Evolutionary conservation across 2,888 invertebrate genomes (phyloP).

Genomic region (Aphrophora alni): DNA sequence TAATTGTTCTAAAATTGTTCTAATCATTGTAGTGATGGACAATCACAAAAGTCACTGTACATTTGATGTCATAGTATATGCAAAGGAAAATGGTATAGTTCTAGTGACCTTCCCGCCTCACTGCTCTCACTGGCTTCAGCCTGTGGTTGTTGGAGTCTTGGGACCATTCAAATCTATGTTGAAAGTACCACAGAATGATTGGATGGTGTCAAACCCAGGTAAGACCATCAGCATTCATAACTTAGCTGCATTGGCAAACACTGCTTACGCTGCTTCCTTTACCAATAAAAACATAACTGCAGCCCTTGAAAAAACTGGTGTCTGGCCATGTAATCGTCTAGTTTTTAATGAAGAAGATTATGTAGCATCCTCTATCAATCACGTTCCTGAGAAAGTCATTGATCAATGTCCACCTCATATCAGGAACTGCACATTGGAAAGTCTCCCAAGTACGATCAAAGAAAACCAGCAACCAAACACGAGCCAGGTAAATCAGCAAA

Average conservation of each 20-base stretch:
- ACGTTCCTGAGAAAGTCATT: background rate
- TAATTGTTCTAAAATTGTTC: background rate
- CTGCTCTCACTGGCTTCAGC: conserved; percentile 6
- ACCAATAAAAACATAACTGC: conserved; percentile 17
- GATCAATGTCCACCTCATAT: background rate
- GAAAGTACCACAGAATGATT: conserved; percentile 17
- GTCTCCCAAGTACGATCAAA: conserved; percentile 23
- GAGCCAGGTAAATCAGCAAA: too few species aligned
- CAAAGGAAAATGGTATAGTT: background rate
- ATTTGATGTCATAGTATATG: background rate
- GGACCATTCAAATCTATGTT: conserved; percentile 19
- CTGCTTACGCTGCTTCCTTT: conserved; percentile 15
- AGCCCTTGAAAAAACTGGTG: conserved; percentile 9
- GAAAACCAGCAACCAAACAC: background rate
- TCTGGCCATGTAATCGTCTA: background rate
- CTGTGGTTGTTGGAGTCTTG: background rate
- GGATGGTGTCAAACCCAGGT: conserved; percentile 12
- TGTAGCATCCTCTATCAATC: conserved; percentile 4
- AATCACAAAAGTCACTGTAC: conserved; percentile 16
- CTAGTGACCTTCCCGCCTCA: conserved; percentile 8
- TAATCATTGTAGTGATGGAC: background rate
- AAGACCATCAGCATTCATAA: conserved; percentile 23
- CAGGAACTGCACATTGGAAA: conserved; percentile 1
- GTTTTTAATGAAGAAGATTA: conserved; percentile 15
- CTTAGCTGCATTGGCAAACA: conserved; percentile 19